Conservation (phyloP, 2,113 vertebrate genomes). For the Cnemophilus loriae region DNA sequence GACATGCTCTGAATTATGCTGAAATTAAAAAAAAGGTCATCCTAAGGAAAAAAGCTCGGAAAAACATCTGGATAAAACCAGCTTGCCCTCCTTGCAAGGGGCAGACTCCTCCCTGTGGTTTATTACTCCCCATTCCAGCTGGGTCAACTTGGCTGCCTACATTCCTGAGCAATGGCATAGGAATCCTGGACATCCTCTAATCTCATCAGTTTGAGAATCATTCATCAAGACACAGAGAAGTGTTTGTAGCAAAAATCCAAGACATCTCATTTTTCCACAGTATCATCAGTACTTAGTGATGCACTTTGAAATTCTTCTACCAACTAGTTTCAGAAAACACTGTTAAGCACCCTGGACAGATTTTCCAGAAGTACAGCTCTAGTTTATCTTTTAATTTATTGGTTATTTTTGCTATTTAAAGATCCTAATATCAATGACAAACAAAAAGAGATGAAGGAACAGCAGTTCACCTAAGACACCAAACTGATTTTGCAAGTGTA, state of each 20-base stretch:
- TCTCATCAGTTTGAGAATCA: not conserved
- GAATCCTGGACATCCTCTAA: not conserved
- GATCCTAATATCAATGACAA: not conserved
- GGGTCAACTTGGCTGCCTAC: not conserved
- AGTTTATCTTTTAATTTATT: not conserved
- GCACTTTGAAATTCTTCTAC: not conserved
- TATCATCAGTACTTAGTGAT: not conserved
- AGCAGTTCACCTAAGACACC: not conserved
- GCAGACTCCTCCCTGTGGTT: not conserved
- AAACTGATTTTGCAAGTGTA: not conserved
- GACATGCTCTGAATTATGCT: not conserved
- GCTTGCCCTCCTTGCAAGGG: not conserved
- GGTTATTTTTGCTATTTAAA: not conserved
- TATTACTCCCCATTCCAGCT: not conserved
- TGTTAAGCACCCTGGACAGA: not conserved
- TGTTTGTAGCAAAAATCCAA: not conserved
- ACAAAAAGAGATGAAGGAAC: not conserved
- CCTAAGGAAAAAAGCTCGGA: not conserved
- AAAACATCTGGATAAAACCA: not conserved
- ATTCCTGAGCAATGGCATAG: not conserved
- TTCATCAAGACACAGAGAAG: not conserved
- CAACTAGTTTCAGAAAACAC: not conserved
- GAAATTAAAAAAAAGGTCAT: not conserved
- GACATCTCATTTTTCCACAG: not conserved
- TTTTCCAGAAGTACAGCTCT: not conserved